phyloP scores from a whole-genome alignment of 1,140 invertebrate species.

The Brachionus rubens region DNA sequence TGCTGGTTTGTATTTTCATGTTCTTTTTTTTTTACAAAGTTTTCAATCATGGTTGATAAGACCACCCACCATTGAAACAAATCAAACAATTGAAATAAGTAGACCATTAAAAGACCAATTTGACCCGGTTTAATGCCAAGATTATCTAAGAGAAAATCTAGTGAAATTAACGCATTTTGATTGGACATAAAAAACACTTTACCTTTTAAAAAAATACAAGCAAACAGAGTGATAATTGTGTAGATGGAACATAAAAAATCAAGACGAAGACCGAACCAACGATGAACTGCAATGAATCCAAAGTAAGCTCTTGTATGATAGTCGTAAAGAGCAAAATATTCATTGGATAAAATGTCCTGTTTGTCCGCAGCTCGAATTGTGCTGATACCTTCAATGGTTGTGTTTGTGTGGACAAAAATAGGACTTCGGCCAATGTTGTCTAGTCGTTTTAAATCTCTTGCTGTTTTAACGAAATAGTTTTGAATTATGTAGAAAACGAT shows the following conservation, averaged over 20 bases:
- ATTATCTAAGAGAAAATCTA: too few species aligned
- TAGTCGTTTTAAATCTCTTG: slow-evolving; percentile 72
- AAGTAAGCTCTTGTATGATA: slow-evolving; percentile 63
- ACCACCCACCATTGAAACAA: slow-evolving; percentile 45
- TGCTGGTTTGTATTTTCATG: too few species aligned
- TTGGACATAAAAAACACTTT: too few species aligned
- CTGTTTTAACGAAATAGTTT: slow-evolving; percentile 74
- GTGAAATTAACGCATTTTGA: too few species aligned
- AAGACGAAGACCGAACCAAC: slow-evolving; percentile 79
- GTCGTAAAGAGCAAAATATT: slow-evolving; percentile 70
- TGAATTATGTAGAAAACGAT: slow-evolving; percentile 72
- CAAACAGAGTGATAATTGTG: slow-evolving; percentile 33
- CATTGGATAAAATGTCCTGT: slow-evolving; percentile 64
- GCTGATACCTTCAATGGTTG: slow-evolving; percentile 79
- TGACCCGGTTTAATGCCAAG: slow-evolving; percentile 32
- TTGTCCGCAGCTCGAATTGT: slow-evolving; percentile 79
- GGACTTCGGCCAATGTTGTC: slow-evolving; percentile 62
- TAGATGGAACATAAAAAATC: slow-evolving; percentile 65
- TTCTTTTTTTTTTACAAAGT: too few species aligned
- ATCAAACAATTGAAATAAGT: slow-evolving; percentile 42
- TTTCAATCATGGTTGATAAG: slow-evolving; percentile 20
- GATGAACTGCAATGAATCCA: slow-evolving; percentile 72
- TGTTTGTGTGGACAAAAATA: slow-evolving; percentile 79
- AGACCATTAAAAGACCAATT: slow-evolving; percentile 41
- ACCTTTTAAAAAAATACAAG: slow-evolving; percentile 38